Evolutionary conservation across 2,113 vertebrate species (phyloP).

Genomic region (Alouatta palliata): DNA sequence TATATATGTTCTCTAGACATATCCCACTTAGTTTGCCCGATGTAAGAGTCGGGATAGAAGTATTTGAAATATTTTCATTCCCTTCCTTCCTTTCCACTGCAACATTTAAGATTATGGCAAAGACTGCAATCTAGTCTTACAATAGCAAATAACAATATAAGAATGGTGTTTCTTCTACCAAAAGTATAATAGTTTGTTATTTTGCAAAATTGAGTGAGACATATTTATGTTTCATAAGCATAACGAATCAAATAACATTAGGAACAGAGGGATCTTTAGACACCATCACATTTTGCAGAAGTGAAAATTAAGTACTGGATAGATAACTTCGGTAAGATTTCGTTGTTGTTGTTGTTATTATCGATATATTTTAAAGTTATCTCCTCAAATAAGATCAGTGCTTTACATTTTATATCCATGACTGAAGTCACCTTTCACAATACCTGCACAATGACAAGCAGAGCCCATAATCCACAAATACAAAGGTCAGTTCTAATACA

Average conservation of each 20-base stretch:
- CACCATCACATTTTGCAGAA: neutral
- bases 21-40: neutral
- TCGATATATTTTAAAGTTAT: neutral
- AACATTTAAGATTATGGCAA: neutral
- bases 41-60: neutral
- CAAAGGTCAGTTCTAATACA: neutral
- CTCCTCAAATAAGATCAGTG: neutral
- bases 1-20: neutral
- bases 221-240: neutral
- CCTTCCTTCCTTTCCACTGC: neutral
- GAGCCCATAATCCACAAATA: neutral
- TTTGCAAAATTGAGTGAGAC: neutral
- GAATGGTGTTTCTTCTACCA: neutral
- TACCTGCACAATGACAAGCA: neutral
- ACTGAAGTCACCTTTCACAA: neutral
- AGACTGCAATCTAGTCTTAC: neutral
- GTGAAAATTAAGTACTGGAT: neutral
- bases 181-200: neutral
- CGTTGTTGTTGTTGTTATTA: neutral
- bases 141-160: neutral
- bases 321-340: conserved; percentile 15
- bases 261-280: neutral
- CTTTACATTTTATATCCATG: neutral
- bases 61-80: neutral
- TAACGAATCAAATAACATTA: neutral